Evolutionary conservation across 1,140 invertebrate species (phyloP).

Genomic region (Delia radicum): DNA sequence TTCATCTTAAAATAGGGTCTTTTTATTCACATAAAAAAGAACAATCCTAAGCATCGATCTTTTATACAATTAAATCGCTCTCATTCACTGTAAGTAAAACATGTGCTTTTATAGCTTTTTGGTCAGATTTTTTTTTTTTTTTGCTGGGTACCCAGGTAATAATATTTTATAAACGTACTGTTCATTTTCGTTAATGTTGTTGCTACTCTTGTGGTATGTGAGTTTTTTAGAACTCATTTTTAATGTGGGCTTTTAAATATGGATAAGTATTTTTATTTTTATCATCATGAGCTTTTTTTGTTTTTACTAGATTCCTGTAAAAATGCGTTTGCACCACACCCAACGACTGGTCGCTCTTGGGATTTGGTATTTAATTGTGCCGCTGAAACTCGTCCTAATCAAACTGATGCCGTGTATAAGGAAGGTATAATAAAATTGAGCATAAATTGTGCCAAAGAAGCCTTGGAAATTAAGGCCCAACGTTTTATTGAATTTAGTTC

Average conservation of each 20-base stretch:
- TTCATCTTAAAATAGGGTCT: too few species aligned
- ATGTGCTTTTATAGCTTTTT: neutral
- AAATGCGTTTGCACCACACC: conserved; percentile 66
- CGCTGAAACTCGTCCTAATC: conserved; percentile 83
- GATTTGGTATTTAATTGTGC: conserved; percentile 87
- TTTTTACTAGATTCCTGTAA: conserved; percentile 69
- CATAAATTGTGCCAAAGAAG: conserved; percentile 77
- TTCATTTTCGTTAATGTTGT: too few species aligned
- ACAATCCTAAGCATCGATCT: too few species aligned
- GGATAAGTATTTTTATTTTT: neutral
- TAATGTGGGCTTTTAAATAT: neutral
- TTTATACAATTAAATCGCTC: too few species aligned
- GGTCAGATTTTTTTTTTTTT: neutral
- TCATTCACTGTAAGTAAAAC: too few species aligned
- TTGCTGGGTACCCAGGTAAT: neutral
- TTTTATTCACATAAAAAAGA: too few species aligned
- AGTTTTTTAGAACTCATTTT: too few species aligned
- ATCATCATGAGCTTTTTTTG: conserved; percentile 23
- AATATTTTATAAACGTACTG: too few species aligned
- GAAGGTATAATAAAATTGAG: conserved; percentile 86
- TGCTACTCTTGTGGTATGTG: too few species aligned
- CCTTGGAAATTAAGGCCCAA: conserved; percentile 67
- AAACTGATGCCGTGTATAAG: conserved; percentile 84
- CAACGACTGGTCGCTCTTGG: conserved; percentile 61
- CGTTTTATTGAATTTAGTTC: conserved; percentile 83